Evolutionary conservation across 2,113 vertebrate genomes (phyloP), one percentile per base, ranked within the genome.

Genomic region (Dicaeum eximium): DNA sequence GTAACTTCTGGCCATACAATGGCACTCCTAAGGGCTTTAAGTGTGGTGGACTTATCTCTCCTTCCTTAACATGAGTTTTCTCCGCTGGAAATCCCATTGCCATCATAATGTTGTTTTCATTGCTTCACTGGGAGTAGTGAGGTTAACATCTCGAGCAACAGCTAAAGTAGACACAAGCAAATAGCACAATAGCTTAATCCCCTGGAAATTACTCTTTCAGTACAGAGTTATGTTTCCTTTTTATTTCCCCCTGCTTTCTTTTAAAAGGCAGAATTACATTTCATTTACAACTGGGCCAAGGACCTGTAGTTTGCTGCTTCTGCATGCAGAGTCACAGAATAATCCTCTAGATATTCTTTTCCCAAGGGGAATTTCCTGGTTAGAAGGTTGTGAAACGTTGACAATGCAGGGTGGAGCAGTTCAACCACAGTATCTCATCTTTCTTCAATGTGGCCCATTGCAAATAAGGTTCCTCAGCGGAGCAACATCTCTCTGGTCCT

Each of bases 111-210:
- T 64, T 91, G 74, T 95, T 96, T 96, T 96, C 69, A 69, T 84
- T 94, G 78, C 88, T 91, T 95, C 57, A 28, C 3, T 95, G 86
- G 74, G 84, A 95, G 61, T 81, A 70, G 83, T 28, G 79, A 95
- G 79, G 94, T 94, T 94, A 93, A 93, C 37, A 24, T 84, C 37
- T 86, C 7, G 9, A 95, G 60, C 40, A 80, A 69, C 58, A 86
- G 69, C 78, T 89, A 83, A 88, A 94, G 83, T 58, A 91, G 83
- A 80, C 60, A 78, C 64, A 56, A 94, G 75, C 24, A 74, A 92
- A 90, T n/a, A 83, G 57, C 58, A 81, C 62, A 81, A 77, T 72
- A 93, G 66, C 58, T 89, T 94, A 96, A 95, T 92, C 89, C 51
- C 40, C 56, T 86, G 58, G 61, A 93, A 97, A 95, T 80, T 30